A percentile compares a stretch with the other conserved stretches of the same genome.
Evolutionary conservation across 1,140 invertebrate species (phyloP).

Genomic region (Procambarus virginalis): DNA sequence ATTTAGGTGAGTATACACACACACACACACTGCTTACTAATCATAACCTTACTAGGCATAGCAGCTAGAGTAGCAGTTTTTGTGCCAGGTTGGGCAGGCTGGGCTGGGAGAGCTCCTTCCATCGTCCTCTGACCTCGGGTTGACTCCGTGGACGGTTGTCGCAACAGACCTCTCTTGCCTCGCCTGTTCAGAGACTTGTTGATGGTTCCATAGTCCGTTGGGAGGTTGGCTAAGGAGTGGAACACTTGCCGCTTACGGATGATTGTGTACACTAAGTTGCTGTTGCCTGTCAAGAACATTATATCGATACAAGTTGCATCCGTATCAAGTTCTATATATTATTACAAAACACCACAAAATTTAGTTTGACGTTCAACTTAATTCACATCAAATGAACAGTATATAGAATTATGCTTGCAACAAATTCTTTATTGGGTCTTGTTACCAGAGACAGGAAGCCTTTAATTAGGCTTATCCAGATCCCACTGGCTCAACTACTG

Average conservation of each 20-base stretch:
- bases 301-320: too few relatives aligned
- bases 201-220: slow-evolving; percentile 92
- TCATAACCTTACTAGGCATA: slow-evolving; percentile 68
- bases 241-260: slow-evolving; percentile 98
- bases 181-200: slow-evolving; percentile 79
- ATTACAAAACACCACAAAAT: too few relatives aligned
- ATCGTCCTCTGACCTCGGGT: slow-evolving; percentile 76
- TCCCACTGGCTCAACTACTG: too few relatives aligned
- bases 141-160: slow-evolving; percentile 72
- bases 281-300: slow-evolving; percentile 82
- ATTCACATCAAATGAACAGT: too few relatives aligned
- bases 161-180: slow-evolving; percentile 75
- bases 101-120: slow-evolving; percentile 89
- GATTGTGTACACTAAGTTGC: slow-evolving; percentile 98
- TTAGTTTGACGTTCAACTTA: too few relatives aligned
- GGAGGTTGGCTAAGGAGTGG: slow-evolving; percentile 95
- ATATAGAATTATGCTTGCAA: too few relatives aligned
- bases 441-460: not conserved
- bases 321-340: too few relatives aligned
- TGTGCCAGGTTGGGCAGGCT: slow-evolving; percentile 91
- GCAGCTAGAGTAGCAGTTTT: slow-evolving; percentile 89
- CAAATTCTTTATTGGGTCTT: too few relatives aligned
- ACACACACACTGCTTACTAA: slow-evolving; percentile 45
- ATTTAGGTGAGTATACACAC: not conserved
- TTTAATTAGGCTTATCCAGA: too few relatives aligned